Conservation (phyloP, 1,140 invertebrate genomes). For the Acarapis woodi region DNA sequence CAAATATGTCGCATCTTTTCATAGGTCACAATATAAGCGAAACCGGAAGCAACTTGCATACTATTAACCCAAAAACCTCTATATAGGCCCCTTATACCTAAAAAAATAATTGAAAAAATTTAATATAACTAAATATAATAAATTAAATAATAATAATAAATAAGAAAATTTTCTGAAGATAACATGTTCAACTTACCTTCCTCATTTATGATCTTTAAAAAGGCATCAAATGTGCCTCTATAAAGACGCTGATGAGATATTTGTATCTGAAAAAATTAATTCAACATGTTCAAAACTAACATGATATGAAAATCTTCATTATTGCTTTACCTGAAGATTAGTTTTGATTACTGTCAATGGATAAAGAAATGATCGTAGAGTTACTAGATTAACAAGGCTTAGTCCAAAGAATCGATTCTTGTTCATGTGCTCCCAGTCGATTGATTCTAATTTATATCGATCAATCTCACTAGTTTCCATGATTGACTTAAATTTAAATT, state of each 20-base stretch:
- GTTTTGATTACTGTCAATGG: constrained; percentile 91
- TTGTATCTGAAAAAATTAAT: constrained; percentile 7
- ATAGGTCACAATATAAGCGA: constrained; percentile 83
- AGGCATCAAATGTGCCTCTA: constrained; percentile 58
- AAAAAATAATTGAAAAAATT: too few relatives aligned
- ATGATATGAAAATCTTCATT: background rate
- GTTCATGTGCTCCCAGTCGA: constrained; percentile 97
- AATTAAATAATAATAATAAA: constrained; percentile 11
- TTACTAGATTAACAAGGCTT: constrained; percentile 55
- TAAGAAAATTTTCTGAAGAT: constrained; percentile 78
- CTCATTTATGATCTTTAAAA: constrained; percentile 49
- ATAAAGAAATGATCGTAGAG: constrained; percentile 63
- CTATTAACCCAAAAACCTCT: constrained; percentile 50
- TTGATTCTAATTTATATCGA: too few relatives aligned
- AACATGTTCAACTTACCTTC: constrained; percentile 66
- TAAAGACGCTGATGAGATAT: constrained; percentile 26
- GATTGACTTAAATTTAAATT: too few relatives aligned
- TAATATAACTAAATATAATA: constrained; percentile 2
- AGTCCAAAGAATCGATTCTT: constrained; percentile 43
- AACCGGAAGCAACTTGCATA: constrained; percentile 41
- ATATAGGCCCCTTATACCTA: constrained; percentile 46
- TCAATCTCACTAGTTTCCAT: too few relatives aligned
- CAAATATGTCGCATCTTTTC: constrained; percentile 62
- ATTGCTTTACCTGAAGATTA: constrained; percentile 39
- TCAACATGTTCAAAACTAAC: background rate